Percentiles rank a stretch among this genome's conserved stretches.
phyloP scores from a whole-genome alignment of 1,140 invertebrate genomes.

The Drosophila ohnishii region DNA sequence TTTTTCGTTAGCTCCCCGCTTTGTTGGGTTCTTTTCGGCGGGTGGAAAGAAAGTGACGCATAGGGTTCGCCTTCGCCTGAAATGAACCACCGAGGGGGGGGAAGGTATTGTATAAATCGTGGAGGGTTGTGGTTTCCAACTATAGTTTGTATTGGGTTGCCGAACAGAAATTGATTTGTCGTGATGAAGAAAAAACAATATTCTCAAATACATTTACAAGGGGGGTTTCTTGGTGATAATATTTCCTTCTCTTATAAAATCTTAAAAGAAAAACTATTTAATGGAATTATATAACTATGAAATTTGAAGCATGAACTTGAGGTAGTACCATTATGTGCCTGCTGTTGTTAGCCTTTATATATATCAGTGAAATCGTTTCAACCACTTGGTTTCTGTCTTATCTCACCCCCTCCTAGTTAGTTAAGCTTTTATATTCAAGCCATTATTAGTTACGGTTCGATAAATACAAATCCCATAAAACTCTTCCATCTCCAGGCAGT shows the following conservation, averaged over 20 bases:
- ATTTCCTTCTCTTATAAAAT: too few species aligned
- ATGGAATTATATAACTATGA: too few species aligned
- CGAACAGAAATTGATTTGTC: constrained; percentile 3
- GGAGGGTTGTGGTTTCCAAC: not conserved
- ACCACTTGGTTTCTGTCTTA: not conserved
- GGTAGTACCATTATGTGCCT: not conserved
- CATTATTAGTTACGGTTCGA: constrained; percentile 8
- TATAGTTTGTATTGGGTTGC: not conserved
- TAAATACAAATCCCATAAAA: not conserved
- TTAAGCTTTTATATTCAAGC: constrained; percentile 3
- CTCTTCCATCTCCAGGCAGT: constrained; percentile 12
- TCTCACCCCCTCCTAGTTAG: not conserved
- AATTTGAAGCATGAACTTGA: not conserved
- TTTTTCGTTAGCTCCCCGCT: constrained; percentile 17
- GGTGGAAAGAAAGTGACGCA: constrained; percentile 42
- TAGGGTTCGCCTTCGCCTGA: constrained; percentile 7
- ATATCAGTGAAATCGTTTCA: not conserved
- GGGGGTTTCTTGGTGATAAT: too few species aligned
- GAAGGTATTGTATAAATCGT: not conserved
- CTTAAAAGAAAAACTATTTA: too few species aligned
- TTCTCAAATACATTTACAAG: not conserved
- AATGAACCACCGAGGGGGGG: not conserved
- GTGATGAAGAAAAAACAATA: not conserved
- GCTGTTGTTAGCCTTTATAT: too few species aligned
- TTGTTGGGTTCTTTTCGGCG: not conserved